phyloP scores from a whole-genome alignment of 1,140 invertebrate genomes.

The Drosophila triauraria region DNA sequence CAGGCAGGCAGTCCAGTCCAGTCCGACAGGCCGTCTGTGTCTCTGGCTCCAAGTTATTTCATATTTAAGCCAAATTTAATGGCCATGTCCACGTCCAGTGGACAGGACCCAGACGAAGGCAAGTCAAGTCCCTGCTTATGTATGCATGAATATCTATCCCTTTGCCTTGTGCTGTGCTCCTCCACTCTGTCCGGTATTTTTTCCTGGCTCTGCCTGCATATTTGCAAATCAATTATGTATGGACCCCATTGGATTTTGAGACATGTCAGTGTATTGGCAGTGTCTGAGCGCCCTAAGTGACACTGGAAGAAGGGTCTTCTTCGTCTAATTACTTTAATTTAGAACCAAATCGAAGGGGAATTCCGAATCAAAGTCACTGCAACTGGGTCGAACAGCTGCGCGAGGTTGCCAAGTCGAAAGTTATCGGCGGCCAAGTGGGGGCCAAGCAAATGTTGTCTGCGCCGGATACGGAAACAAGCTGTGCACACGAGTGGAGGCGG shows the following conservation, averaged over 20 bases:
- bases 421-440: slow-evolving; percentile 56
- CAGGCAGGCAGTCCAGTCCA: not conserved
- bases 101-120: slow-evolving; percentile 26
- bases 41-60: slow-evolving; percentile 45
- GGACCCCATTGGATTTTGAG: slow-evolving; percentile 36
- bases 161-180: slow-evolving; percentile 39
- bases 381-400: slow-evolving; percentile 56
- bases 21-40: slow-evolving; percentile 9
- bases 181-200: not conserved
- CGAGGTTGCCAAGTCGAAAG: slow-evolving; percentile 53
- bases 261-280: slow-evolving; percentile 40
- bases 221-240: slow-evolving; percentile 61
- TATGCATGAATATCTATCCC: slow-evolving; percentile 59
- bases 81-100: slow-evolving; percentile 35
- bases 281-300: slow-evolving; percentile 21
- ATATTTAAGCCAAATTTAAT: slow-evolving; percentile 71
- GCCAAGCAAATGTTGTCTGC: slow-evolving; percentile 73
- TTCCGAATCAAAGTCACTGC: slow-evolving; percentile 53
- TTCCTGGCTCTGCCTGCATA: slow-evolving; percentile 17
- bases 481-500: slow-evolving; percentile 72
- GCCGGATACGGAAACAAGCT: slow-evolving; percentile 76
- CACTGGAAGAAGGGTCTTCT: slow-evolving; percentile 28
- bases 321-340: slow-evolving; percentile 57
- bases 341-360: slow-evolving; percentile 40
- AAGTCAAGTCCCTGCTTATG: slow-evolving; percentile 58